Evolutionary conservation across 1,140 invertebrate genomes (phyloP), one percentile per base, ranked within the genome.

Genomic region (Eueides isabella): DNA sequence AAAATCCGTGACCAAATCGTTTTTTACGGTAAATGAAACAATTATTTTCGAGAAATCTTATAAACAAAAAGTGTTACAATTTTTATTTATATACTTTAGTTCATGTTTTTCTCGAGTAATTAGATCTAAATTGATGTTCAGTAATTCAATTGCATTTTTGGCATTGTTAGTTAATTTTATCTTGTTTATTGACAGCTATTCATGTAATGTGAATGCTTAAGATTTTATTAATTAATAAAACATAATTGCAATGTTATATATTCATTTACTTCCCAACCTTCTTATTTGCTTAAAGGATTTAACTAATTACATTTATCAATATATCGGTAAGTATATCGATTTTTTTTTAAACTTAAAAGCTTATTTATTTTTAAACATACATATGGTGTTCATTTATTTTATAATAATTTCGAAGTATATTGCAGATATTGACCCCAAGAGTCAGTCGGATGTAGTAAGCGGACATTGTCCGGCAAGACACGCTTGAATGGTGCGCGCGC

Each of bases 381-480:
- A 44, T 16, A 44, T 44, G n/a, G 19, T 55, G 19, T 26, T 55
- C n/a, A 55, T 23, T 55, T 26, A 55, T 19, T 11, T 55, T 55
- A 55, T 55, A 55, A 55, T 14, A 61, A 61, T 26, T 31, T 72
- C 66, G 35, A 75, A 72, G 74, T 72, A 70, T 79, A 79, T 84
- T 80, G 81, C 75, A 83, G 81, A 70, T 74, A 71, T 74, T 85
- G 84, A 84, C 83, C 82, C 81, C 76, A 81, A 72, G 81, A 78
- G 79, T 67, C 70, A 67, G 80, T 75, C 85, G 80, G 89, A 87
- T 92, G 91, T 84, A 87, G 89, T 84, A 92, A 92, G 89, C 91
- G 89, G 89, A 82, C 89, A 90, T 90, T 90, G 89, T 88, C 85
- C 87, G 82, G 75, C 70, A 72, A 74, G 88, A 85, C 78, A 91